These are phyloP conservation scores for Sebastes taczanowskii DNA, from an alignment of 2,797 vertebrate species.

Conservation along the genomic window DNA sequence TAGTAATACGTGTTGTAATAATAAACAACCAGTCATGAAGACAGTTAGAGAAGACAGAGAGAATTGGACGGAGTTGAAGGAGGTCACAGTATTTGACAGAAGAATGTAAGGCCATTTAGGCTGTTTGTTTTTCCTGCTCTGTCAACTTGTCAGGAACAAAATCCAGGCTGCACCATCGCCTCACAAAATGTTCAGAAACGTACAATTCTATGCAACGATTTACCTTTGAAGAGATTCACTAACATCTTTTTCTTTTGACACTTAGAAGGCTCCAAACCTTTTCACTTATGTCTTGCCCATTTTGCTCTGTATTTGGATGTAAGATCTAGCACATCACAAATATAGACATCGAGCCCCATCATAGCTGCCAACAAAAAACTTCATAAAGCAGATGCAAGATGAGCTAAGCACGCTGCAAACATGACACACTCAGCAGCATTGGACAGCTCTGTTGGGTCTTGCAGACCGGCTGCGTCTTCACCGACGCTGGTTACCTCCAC, in stretches of 20 bases:
- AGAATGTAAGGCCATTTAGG: too few species aligned
- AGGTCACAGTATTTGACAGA: not conserved
- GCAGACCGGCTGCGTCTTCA: not conserved
- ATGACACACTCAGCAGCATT: not conserved
- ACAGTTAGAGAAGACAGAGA: not conserved
- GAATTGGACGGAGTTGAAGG: not conserved
- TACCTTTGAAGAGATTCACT: not conserved
- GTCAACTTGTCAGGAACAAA: not conserved
- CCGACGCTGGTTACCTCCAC: not conserved
- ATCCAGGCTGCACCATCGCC: not conserved
- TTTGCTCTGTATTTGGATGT: too few species aligned
- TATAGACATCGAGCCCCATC: slow-evolving; percentile 4
- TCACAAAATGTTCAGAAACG: not conserved
- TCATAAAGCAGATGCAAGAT: not conserved
- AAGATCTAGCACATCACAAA: not conserved
- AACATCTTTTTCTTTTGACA: not conserved
- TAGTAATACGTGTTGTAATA: not conserved
- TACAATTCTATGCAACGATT: not conserved
- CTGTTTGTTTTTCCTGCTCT: not conserved
- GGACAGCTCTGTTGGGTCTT: not conserved
- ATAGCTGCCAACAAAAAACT: not conserved
- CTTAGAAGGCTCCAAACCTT: not conserved
- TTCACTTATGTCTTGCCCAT: too few species aligned
- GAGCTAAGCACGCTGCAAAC: not conserved
- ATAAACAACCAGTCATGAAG: not conserved